Evolutionary conservation across 2,888 invertebrate species (phyloP).

Genomic region (Dasysyrphus albostriatus): DNA sequence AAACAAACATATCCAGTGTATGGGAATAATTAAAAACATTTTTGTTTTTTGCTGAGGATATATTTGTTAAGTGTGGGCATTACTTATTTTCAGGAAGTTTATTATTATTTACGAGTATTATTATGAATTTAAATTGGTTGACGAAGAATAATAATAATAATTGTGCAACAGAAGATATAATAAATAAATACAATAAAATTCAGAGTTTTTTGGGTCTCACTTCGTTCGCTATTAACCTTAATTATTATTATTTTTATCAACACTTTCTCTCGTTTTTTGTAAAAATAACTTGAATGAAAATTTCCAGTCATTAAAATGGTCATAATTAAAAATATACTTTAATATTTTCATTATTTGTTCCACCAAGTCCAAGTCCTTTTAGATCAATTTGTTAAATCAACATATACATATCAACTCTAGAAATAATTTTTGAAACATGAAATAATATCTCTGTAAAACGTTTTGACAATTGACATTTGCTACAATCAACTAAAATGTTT

Average conservation of each 20-base stretch:
- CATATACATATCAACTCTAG: too few relatives aligned
- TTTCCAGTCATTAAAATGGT: not conserved
- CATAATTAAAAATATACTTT: too few relatives aligned
- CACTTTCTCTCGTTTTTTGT: not conserved
- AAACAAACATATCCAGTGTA: not conserved
- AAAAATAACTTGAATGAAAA: not conserved
- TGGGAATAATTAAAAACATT: slow-evolving; percentile 7
- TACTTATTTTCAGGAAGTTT: slow-evolving; percentile 7
- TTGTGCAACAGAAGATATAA: not conserved
- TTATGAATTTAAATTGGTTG: slow-evolving; percentile 10
- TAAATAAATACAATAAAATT: not conserved
- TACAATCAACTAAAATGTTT: too few relatives aligned
- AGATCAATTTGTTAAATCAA: too few relatives aligned
- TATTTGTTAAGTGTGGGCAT: slow-evolving; percentile 1
- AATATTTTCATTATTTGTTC: not conserved
- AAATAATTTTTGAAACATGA: too few relatives aligned
- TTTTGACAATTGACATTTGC: too few relatives aligned
- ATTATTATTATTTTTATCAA: not conserved
- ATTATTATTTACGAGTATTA: slow-evolving; percentile 14
- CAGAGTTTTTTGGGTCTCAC: not conserved
- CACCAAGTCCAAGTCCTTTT: too few relatives aligned
- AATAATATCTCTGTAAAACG: too few relatives aligned
- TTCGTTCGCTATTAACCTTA: not conserved
- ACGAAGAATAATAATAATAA: not conserved
- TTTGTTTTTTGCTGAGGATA: not conserved